Conservation (phyloP, 2,888 invertebrate genomes). For the Dryomyza anilis region DNA sequence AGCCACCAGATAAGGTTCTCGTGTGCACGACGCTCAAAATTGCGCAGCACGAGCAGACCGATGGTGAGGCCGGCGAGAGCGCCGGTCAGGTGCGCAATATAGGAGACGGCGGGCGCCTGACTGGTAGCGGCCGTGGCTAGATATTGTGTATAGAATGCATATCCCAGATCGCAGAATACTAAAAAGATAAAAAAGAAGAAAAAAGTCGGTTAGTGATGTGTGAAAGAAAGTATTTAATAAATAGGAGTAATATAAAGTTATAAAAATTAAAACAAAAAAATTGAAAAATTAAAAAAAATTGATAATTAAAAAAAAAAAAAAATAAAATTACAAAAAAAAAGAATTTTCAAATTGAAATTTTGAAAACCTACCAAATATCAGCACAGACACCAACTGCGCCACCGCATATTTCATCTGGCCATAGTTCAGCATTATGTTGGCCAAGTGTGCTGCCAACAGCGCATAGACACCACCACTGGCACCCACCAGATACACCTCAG, state of each 20-base stretch:
- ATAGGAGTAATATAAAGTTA: slow-evolving; percentile 22
- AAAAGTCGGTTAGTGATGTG: not conserved
- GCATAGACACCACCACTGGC: slow-evolving; percentile 98
- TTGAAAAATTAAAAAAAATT: not conserved
- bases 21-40: slow-evolving; percentile 88
- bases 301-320: not conserved
- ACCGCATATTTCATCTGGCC: slow-evolving; percentile 95
- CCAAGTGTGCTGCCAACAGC: slow-evolving; percentile 93
- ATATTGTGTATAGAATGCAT: slow-evolving; percentile 92
- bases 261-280: slow-evolving; percentile 26
- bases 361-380: slow-evolving; percentile 78
- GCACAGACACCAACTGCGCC: slow-evolving; percentile 84
- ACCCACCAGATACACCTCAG: slow-evolving; percentile 92
- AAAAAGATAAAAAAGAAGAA: slow-evolving; percentile 17
- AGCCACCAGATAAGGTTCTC: slow-evolving; percentile 96
- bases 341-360: too few species aligned
- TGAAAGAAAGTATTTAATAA: not conserved
- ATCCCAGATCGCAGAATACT: slow-evolving; percentile 90
- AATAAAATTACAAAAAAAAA: not conserved
- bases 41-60: slow-evolving; percentile 90
- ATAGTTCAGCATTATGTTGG: slow-evolving; percentile 93
- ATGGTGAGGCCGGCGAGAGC: slow-evolving; percentile 93
- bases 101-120: slow-evolving; percentile 78
- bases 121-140: slow-evolving; percentile 34
- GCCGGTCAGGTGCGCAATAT: slow-evolving; percentile 95